A percentile compares a stretch with the other conserved stretches of the same genome.
Evolutionary conservation across 2,888 invertebrate species (phyloP).

Genomic region (Ceramica pisi): DNA sequence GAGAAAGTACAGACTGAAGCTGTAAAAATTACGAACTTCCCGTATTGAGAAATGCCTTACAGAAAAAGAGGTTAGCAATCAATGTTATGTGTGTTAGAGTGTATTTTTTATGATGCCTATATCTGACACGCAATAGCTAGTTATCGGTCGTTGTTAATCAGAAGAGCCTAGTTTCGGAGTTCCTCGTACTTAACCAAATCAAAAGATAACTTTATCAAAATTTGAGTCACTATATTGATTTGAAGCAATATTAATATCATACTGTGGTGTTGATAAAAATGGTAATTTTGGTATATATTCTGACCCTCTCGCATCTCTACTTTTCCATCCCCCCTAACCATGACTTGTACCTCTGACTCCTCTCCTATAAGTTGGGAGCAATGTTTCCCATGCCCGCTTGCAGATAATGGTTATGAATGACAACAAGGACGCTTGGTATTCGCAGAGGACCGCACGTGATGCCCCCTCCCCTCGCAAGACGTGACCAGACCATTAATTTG

Average conservation of each 20-base stretch:
- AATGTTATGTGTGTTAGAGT: slow-evolving; percentile 3
- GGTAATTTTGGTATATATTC: neutral
- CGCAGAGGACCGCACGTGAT: slow-evolving; percentile 50
- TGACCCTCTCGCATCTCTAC: neutral
- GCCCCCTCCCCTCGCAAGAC: slow-evolving; percentile 31
- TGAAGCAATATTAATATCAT: neutral
- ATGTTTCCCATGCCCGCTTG: slow-evolving; percentile 49
- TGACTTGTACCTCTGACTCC: slow-evolving; percentile 31
- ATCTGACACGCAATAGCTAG: slow-evolving; percentile 19
- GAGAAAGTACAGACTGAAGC: neutral
- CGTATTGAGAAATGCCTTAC: slow-evolving; percentile 5
- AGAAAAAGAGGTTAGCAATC: neutral
- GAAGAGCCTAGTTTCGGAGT: slow-evolving; percentile 18
- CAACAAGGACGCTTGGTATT: slow-evolving; percentile 57
- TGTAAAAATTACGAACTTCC: slow-evolving; percentile 22
- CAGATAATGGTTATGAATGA: slow-evolving; percentile 63
- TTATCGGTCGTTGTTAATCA: slow-evolving; percentile 28
- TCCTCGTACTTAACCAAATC: slow-evolving; percentile 18
- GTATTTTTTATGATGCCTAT: neutral
- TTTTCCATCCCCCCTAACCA: slow-evolving; percentile 1
- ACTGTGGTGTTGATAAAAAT: neutral
- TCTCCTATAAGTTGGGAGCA: slow-evolving; percentile 18
- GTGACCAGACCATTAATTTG: slow-evolving; percentile 53
- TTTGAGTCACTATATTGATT: slow-evolving; percentile 20
- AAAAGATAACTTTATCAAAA: slow-evolving; percentile 27